A percentile compares a stretch with the other conserved stretches of the same genome.
phyloP scores from a whole-genome alignment of 2,888 invertebrate genomes.

The Apamea epomidion region DNA sequence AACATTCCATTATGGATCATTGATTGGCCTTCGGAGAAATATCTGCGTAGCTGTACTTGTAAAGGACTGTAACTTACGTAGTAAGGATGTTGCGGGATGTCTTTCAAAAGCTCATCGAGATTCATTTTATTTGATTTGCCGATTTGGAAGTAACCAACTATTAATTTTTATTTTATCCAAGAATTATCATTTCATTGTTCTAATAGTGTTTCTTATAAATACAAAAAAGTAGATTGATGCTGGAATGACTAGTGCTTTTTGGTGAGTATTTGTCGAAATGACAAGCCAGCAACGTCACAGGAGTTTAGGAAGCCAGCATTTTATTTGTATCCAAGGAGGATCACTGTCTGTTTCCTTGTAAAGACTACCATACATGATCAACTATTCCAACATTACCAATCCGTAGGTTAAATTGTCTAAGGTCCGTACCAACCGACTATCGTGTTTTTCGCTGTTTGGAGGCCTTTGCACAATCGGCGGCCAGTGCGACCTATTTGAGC shows the following conservation, averaged over 20 bases:
- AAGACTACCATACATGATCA: not conserved
- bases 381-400: not conserved
- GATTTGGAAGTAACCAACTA: slow-evolving; percentile 8
- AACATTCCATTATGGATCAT: not conserved
- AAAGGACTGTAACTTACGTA: slow-evolving; percentile 50
- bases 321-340: slow-evolving; percentile 10
- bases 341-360: not conserved
- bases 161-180: slow-evolving; percentile 13
- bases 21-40: not conserved
- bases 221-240: not conserved
- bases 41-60: not conserved
- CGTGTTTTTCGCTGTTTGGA: not conserved
- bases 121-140: slow-evolving; percentile 46
- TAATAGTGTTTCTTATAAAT: not conserved
- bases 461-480: not conserved
- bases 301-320: slow-evolving; percentile 30
- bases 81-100: slow-evolving; percentile 38
- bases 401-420: not conserved
- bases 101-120: slow-evolving; percentile 41
- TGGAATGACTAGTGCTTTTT: not conserved
- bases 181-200: slow-evolving; percentile 36
- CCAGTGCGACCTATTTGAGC: not conserved
- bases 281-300: slow-evolving; percentile 22
- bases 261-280: slow-evolving; percentile 15
- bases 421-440: not conserved